Conservation (phyloP, 2,888 invertebrate species). For the Caenorhabditis sp. region DNA sequence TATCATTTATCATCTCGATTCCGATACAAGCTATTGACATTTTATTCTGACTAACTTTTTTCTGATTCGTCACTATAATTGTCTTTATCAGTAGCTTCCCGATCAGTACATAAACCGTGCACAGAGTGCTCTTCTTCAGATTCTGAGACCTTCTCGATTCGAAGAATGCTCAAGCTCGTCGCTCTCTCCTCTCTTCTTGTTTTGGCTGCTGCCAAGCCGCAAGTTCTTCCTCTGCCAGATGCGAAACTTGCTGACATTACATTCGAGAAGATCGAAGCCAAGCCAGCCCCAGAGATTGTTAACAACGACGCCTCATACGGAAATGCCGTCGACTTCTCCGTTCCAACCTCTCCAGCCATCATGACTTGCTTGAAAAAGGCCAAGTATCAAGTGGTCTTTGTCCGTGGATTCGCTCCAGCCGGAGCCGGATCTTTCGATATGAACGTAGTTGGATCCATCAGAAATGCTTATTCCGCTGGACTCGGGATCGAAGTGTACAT, state of each 20-base stretch:
- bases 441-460: slow-evolving; percentile 58
- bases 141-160: slow-evolving; percentile 7
- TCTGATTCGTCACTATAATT: slow-evolving; percentile 40
- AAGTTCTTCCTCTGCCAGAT: neutral
- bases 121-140: neutral
- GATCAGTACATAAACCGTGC: slow-evolving; percentile 8
- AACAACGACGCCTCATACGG: slow-evolving; percentile 48
- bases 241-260: slow-evolving; percentile 7
- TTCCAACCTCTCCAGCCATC: slow-evolving; percentile 24
- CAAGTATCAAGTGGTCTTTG: slow-evolving; percentile 57
- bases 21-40: slow-evolving; percentile 41
- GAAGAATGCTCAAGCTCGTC: slow-evolving; percentile 48
- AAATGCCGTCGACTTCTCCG: slow-evolving; percentile 62
- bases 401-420: slow-evolving; percentile 64
- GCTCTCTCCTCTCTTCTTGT: slow-evolving; percentile 27
- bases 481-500: slow-evolving; percentile 71
- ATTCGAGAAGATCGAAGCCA: slow-evolving; percentile 33
- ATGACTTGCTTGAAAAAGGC: slow-evolving; percentile 53
- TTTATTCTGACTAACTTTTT: slow-evolving; percentile 33
- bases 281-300: slow-evolving; percentile 45
- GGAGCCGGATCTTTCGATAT: slow-evolving; percentile 67
- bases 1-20: slow-evolving; percentile 46
- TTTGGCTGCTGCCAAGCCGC: slow-evolving; percentile 35
- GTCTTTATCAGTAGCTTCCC: neutral
- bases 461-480: slow-evolving; percentile 66